Base-by-base conservation (phyloP, 2,888 invertebrate species). In the Caenorhabditis sp. region DNA sequence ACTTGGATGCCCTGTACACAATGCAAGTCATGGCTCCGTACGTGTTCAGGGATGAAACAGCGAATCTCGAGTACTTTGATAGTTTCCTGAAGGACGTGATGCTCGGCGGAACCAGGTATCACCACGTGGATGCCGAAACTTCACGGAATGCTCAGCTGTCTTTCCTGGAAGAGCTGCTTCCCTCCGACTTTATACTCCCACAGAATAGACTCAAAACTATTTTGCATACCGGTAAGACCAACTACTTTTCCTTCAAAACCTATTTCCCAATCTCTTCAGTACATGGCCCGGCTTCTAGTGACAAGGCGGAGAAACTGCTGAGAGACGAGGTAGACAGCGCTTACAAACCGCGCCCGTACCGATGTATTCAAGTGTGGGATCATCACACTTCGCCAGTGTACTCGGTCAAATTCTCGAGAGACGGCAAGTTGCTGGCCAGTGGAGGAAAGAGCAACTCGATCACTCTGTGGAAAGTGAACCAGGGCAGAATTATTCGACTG, bases 371-470 rank as follows among this genome's bases (percentile, higher is more conserved):
- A 24, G 39, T 17, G 8, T 20, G 39, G 22, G 79, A 83, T 17
- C 81, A 83, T 59, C 53, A 68, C 37, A 56, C 45, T n/a, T 77
- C 81, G 11, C 52, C 58, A 56, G 83, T 86, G 1, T 83, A 80
- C 73, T 65, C 71, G 32, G 74, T 85, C 8, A 76, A 82, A 41
- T 87, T 87, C 55, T 87, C 87, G 5, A 72, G 80, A 9, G 77
- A 82, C 59, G 87, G 87, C 41, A 73, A 71, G 50, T 70, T 72
- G 43, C 46, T 87, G 59, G 84, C 85, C 3, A 81, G 83, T 8
- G 85, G 83, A 9, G 81, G 83, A 15, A 82, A 77, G 46, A 75
- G 75, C 52, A 77, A 78, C 32, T 15, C 61, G 20, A 72, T 87
- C n/a, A 61, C 56, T 32, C 59, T 87, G 6, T 86, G 83, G 79